Evolutionary conservation across 2,797 vertebrate genomes (phyloP).

Genomic region (Oryzias sinensis): DNA sequence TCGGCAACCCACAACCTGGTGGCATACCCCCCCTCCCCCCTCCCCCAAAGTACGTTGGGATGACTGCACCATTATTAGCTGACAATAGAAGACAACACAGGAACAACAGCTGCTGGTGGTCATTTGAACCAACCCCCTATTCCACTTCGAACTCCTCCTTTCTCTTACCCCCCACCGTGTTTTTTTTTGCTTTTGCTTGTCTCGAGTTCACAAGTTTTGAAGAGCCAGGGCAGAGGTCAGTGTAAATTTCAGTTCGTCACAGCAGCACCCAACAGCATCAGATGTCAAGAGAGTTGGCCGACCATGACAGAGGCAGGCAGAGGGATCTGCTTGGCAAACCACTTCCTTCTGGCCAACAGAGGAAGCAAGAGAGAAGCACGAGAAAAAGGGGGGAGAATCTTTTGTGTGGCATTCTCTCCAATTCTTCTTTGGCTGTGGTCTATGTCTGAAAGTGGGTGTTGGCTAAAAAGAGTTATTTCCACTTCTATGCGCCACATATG

Average conservation of each 20-base stretch:
- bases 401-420: constrained; percentile 28
- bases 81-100: constrained; percentile 43
- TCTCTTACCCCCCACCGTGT: constrained; percentile 35
- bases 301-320: constrained; percentile 60
- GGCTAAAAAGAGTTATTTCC: constrained; percentile 33
- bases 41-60: constrained; percentile 30
- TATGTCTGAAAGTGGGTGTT: constrained; percentile 27
- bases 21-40: constrained; percentile 48
- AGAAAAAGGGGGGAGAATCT: constrained; percentile 9
- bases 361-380: constrained; percentile 19
- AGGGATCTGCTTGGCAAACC: constrained; percentile 37
- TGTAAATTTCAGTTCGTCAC: constrained; percentile 69
- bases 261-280: constrained; percentile 71
- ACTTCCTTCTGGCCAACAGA: constrained; percentile 39
- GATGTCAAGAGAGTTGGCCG: constrained; percentile 68
- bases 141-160: constrained; percentile 34
- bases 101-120: constrained; percentile 69
- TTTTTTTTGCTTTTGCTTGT: constrained; percentile 49
- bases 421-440: constrained; percentile 19
- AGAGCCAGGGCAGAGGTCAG: constrained; percentile 70
- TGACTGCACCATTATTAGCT: constrained; percentile 52
- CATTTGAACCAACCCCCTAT: constrained; percentile 46
- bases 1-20: constrained; percentile 73
- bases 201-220: constrained; percentile 69
- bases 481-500: constrained; percentile 31